These are phyloP conservation scores for Rhagologus leucostigma DNA, from an alignment of 2,113 vertebrate species.

Conservation along the genomic window DNA sequence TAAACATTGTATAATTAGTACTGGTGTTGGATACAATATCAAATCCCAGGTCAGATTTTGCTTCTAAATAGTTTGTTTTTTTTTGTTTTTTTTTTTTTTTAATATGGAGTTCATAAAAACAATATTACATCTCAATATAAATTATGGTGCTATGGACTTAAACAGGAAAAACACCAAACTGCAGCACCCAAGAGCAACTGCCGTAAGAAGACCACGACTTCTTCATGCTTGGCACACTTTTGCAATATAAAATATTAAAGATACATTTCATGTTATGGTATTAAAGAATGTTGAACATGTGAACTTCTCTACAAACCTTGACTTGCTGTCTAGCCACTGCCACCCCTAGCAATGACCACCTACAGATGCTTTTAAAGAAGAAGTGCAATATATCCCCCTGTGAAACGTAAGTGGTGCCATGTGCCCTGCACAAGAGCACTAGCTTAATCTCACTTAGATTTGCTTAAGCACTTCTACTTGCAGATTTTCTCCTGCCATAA, in stretches of 20 bases:
- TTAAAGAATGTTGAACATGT: neutral
- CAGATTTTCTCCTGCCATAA: neutral
- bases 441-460: neutral
- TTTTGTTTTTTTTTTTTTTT: no score
- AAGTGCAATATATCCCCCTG: fast-evolving
- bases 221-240: neutral
- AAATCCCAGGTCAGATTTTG: neutral
- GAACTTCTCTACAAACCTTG: neutral
- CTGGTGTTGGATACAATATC: neutral
- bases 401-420: neutral
- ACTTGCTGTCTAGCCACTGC: neutral
- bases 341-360: neutral
- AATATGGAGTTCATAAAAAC: neutral
- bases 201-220: fast-evolving
- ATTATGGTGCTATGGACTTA: neutral
- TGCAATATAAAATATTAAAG: neutral
- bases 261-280: neutral
- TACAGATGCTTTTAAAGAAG: neutral
- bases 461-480: neutral
- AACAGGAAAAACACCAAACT: neutral
- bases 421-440: neutral
- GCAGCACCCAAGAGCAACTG: neutral
- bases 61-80: neutral
- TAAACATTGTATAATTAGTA: neutral
- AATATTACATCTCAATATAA: neutral